These are phyloP conservation scores for Suillia variegata DNA, from an alignment of 2,888 invertebrate genomes.

Conservation along the genomic window DNA sequence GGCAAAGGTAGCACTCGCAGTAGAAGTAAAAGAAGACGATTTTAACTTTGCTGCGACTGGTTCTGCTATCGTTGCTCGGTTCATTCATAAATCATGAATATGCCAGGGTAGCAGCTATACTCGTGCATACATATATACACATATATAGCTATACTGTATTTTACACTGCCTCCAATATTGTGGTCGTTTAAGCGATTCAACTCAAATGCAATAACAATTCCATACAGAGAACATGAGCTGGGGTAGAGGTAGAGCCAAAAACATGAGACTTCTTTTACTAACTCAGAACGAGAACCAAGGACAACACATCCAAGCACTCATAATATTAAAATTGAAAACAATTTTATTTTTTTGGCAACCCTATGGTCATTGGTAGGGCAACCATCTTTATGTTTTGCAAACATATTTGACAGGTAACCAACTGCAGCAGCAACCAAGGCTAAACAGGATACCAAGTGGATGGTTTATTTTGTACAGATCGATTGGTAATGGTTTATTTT, in stretches of 20 bases:
- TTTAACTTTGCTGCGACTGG: conserved; percentile 51
- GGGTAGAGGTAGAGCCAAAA: not conserved
- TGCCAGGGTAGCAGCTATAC: conserved; percentile 29
- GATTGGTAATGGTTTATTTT: too few relatives aligned
- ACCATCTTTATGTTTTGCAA: conserved; percentile 20
- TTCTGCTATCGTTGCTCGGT: too few relatives aligned
- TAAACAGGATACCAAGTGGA: too few relatives aligned
- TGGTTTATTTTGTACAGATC: too few relatives aligned
- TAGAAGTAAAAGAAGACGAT: conserved; percentile 38
- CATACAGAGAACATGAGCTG: conserved; percentile 29
- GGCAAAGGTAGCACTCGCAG: conserved; percentile 5
- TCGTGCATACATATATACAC: too few relatives aligned
- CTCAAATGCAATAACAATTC: not conserved
- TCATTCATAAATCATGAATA: conserved; percentile 54
- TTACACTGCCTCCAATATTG: not conserved
- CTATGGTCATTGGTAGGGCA: too few relatives aligned
- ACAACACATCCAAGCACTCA: conserved; percentile 37
- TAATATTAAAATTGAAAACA: conserved; percentile 53
- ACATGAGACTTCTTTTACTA: conserved; percentile 1
- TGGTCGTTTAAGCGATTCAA: not conserved
- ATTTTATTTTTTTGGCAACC: conserved; percentile 43
- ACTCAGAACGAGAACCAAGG: not conserved
- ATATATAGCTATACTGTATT: not conserved
- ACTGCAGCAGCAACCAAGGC: too few relatives aligned
- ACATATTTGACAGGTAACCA: too few relatives aligned